Percentiles rank a stretch among this genome's conserved stretches.
phyloP scores from a whole-genome alignment of 2,888 invertebrate species.

The Cistogaster globosa region DNA sequence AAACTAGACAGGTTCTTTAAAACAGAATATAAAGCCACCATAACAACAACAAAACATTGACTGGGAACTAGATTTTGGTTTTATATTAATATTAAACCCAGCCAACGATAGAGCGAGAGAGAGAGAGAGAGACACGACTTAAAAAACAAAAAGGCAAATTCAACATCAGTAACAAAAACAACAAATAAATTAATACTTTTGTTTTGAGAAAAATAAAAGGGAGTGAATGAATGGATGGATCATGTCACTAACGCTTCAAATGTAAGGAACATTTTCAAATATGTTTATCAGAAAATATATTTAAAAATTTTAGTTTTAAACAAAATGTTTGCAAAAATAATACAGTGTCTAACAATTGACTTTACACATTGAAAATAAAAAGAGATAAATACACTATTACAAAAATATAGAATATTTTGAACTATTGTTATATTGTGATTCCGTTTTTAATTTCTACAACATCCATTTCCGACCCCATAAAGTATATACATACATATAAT shows the following conservation, averaged over 20 bases:
- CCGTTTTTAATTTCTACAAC: too few species aligned
- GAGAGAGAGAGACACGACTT: background rate
- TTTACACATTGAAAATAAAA: too few species aligned
- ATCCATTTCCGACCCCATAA: too few species aligned
- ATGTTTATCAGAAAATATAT: background rate
- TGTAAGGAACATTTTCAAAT: conserved; percentile 18
- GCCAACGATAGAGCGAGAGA: background rate
- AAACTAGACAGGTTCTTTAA: conserved; percentile 63
- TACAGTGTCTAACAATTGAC: too few species aligned
- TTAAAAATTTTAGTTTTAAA: background rate
- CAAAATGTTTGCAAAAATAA: background rate
- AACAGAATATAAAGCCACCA: conserved; percentile 32
- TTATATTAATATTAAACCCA: conserved; percentile 33
- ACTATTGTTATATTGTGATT: too few species aligned
- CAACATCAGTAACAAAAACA: conserved; percentile 17
- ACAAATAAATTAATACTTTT: conserved; percentile 21
- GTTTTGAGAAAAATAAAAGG: conserved; percentile 42
- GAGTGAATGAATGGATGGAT: conserved; percentile 45
- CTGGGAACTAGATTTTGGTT: conserved; percentile 63
- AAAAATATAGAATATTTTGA: too few species aligned
- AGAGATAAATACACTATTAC: too few species aligned
- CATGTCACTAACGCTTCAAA: conserved; percentile 32
- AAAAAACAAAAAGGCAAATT: conserved; percentile 29
- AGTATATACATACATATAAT: too few species aligned
- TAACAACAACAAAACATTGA: conserved; percentile 34